phyloP scores from a whole-genome alignment of 2,113 vertebrate genomes.

The Callipepla squamata region DNA sequence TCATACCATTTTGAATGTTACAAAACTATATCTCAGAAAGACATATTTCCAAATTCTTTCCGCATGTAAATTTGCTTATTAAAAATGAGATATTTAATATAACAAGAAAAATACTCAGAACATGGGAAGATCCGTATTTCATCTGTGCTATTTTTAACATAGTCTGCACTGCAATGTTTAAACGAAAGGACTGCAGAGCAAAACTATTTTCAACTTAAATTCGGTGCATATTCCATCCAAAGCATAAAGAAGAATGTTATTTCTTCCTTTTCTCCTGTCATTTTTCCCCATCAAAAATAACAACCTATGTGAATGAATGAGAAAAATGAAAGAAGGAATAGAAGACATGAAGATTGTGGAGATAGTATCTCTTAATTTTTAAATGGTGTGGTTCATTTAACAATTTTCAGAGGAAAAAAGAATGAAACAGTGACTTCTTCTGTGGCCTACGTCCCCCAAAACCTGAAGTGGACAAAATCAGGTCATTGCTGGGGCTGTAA shows the following conservation, averaged over 20 bases:
- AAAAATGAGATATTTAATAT: background rate
- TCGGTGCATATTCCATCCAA: background rate
- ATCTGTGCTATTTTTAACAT: background rate
- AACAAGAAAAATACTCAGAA: background rate
- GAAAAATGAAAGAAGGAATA: background rate
- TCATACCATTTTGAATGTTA: background rate
- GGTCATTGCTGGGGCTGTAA: accelerated
- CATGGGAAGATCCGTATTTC: background rate
- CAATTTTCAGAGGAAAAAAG: background rate
- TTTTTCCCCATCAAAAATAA: background rate
- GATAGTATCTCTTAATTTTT: background rate
- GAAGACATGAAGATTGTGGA: background rate
- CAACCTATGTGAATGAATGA: background rate
- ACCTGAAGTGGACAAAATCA: background rate
- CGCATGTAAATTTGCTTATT: background rate
- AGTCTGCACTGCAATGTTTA: background rate
- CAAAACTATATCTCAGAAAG: background rate
- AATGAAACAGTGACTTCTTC: background rate
- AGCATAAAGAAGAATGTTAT: background rate
- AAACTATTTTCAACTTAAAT: background rate
- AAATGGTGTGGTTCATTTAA: background rate
- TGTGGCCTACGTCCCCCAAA: background rate
- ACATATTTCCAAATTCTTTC: background rate
- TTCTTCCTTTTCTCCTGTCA: background rate
- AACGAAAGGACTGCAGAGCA: background rate